phyloP scores from a whole-genome alignment of 2,888 invertebrate species.

The Neoaliturus tenellus region DNA sequence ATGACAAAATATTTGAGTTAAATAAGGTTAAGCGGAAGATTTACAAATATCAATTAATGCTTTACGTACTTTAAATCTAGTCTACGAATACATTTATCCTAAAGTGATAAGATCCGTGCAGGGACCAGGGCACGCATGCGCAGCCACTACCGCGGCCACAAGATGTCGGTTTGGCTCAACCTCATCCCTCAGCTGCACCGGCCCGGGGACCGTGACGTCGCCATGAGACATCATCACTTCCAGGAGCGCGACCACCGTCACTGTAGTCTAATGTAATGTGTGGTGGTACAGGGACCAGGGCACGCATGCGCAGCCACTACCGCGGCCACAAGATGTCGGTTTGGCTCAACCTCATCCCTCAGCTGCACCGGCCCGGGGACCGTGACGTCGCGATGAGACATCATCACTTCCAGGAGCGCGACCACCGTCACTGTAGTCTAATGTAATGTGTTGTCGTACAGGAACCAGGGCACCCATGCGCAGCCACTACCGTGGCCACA shows the following conservation, averaged over 20 bases:
- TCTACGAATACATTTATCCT: no score
- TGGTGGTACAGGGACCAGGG: background rate
- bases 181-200: background rate
- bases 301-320: background rate
- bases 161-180: background rate
- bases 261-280: no score
- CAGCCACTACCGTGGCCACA: constrained; percentile 95
- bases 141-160: background rate
- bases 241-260: background rate
- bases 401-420: background rate
- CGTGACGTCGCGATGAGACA: background rate
- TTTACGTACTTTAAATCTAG: no score
- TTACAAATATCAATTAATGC: no score
- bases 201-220: background rate
- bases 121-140: background rate
- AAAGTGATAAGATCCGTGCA: no score
- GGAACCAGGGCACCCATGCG: constrained; percentile 82
- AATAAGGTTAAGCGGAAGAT: no score
- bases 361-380: background rate
- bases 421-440: background rate
- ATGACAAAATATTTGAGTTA: no score
- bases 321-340: background rate
- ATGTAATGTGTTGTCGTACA: background rate
- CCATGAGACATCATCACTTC: background rate
- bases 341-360: background rate